phyloP scores from a whole-genome alignment of 1,140 invertebrate species.

The Bombus pascuorum region DNA sequence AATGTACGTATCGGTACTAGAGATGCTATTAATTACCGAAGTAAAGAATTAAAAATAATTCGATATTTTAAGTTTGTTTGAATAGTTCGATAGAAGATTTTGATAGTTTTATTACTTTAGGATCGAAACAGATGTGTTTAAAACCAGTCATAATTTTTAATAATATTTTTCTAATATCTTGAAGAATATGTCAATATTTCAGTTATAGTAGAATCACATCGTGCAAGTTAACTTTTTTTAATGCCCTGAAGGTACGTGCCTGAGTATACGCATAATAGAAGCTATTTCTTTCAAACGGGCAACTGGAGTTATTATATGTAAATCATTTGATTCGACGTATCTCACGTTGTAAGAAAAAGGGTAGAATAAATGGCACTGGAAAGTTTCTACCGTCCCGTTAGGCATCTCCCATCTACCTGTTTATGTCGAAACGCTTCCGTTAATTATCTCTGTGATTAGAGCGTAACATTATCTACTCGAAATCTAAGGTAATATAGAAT shows the following conservation, averaged over 20 bases:
- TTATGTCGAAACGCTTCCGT: background rate
- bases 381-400: background rate
- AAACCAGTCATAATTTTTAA: too few species aligned
- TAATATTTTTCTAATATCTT: too few species aligned
- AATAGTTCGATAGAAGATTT: too few species aligned
- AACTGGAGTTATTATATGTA: constrained; percentile 41
- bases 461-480: background rate
- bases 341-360: background rate
- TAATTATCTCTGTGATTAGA: background rate
- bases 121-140: too few species aligned
- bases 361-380: background rate
- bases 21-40: background rate
- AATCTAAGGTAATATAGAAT: background rate
- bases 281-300: constrained; percentile 13
- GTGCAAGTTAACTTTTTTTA: background rate
- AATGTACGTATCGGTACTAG: background rate
- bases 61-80: background rate
- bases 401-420: background rate
- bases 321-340: constrained; percentile 21
- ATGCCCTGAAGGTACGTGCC: background rate
- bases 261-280: background rate
- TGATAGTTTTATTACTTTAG: too few species aligned
- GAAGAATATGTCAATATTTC: too few species aligned
- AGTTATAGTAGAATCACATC: background rate
- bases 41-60: background rate